phyloP scores from a whole-genome alignment of 1,140 invertebrate genomes.

The Ceratina japonica region DNA sequence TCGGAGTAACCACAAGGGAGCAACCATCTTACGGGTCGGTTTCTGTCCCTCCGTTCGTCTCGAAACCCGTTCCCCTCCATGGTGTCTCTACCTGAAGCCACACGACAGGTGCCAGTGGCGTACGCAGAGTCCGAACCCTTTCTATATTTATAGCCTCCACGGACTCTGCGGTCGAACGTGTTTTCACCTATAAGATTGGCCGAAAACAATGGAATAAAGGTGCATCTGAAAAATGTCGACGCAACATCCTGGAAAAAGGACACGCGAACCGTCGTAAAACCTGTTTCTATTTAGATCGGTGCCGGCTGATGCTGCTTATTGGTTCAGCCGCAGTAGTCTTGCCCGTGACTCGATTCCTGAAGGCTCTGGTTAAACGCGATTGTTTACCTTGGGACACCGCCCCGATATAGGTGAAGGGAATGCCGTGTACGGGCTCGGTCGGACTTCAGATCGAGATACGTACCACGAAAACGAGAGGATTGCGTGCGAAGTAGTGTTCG shows the following conservation, averaged over 20 bases:
- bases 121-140: conserved; percentile 71
- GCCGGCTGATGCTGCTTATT: conserved; percentile 7
- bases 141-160: conserved; percentile 69
- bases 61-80: conserved; percentile 44
- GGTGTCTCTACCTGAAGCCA: conserved; percentile 65
- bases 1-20: conserved; percentile 28
- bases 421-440: not conserved
- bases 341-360: conserved; percentile 21
- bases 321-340: conserved; percentile 1
- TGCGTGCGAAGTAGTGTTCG: conserved; percentile 1
- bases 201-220: conserved; percentile 1
- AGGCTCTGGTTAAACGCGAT: conserved; percentile 13
- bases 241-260: not conserved
- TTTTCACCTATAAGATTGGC: conserved; percentile 27
- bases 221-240: conserved; percentile 2
- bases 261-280: conserved; percentile 4
- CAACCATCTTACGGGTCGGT: conserved; percentile 57
- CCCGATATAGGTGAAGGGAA: conserved; percentile 8
- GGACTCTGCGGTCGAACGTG: not conserved
- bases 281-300: conserved; percentile 29
- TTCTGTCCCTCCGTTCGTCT: conserved; percentile 53
- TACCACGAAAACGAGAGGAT: not conserved
- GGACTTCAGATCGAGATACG: not conserved
- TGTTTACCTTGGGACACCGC: conserved; percentile 17
- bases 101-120: conserved; percentile 77